Base-by-base conservation (phyloP, 2,113 vertebrate genomes). In the Carassius auratus region DNA sequence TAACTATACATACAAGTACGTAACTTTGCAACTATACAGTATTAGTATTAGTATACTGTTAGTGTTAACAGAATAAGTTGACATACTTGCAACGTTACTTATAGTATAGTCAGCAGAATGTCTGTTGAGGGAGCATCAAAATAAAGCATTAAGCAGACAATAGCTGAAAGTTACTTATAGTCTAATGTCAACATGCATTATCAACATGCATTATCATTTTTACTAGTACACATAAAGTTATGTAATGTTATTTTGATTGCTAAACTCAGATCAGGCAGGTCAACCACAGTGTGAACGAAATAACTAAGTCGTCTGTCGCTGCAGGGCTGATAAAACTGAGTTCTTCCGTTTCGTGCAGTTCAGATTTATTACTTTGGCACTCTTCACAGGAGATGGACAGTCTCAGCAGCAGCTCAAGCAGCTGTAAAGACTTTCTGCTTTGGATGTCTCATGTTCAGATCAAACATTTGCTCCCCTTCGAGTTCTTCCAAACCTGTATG, bases 281-380 rank as follows among this genome's bases (percentile, higher is more conserved):
- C 74, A 76, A 9, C 74, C 52, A 7, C 42, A 55, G 48, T 5
- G 48, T 76, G 74, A 55, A 30, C 26, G 14, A 4, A 76, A 52
- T 76, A 76, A 52, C 74, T 48, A 13, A 68, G 17, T 30, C 1
- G 13, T 48, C 36, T 81, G 38, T 13, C 7, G 13, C 45, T 23
- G 42, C n/a, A 26, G 21, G 42, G 42, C 42, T 45, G 5, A 7
- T 26, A 50, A 50, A 75, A 23, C 26, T 1, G 33, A 38, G 33
- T 7, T 23, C 42, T 23, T 75, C 57, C 12, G 6, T n/a, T 21
- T 5, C 42, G 19, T 79, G 55, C 55, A 79, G 77, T 61, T 61
- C 19, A 79, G 55, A 42, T 62, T 45, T 26, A 62, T 79, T 62
- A 14, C 75, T 76, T 76, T 55, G 75, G 74, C 45, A 33, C 48